Evolutionary conservation across 23 tunicate genomes (phyloP), one percentile per base, ranked within the genome.

Genomic region (Ciona savignyi): DNA sequence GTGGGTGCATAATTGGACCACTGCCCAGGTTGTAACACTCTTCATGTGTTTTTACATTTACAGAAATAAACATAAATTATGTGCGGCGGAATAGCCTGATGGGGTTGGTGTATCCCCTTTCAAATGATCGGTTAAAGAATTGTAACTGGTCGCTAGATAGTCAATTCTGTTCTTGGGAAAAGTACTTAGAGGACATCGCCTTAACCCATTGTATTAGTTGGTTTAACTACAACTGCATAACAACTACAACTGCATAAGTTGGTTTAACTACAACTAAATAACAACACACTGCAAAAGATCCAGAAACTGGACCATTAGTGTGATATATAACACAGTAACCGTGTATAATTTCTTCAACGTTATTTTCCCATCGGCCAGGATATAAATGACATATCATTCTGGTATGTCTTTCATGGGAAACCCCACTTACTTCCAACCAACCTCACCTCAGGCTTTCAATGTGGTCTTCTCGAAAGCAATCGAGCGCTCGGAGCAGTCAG

Each of bases 401-500:
- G 15, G 9, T 15, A 42, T 42, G 15, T 42, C 15, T 42, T 6
- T 6, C 56, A 42, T 15, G 15, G n/a, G 11, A 42, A 42, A 9
- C 15, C 15, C 15, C 56, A 42, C 15, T 6, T 42, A 42, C 56
- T 42, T 42, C 56, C 56, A 42, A n/a, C n/a, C 20, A 20, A 15
- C 19, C 29, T 24, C 33, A 29, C 48, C 77, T 32, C 67, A 95
- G 96, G 99, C 99, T 9, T 95, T 95, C 82, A 95, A 95, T 65
- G 99, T 95, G 19, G 99, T 95, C 11, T 95, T 95, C 68, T 85
- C 96, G 32, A 89, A 84, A 77, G 95, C 99, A 1, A 95, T 95
- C 65, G 92, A 88, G 64, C 66, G 78, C 27, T 91, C 99, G 20
- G 99, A 95, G 51, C 71, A 62, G 25, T 76, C 96, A 6, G 99